Evolutionary conservation across 2,113 vertebrate species (phyloP), one percentile per base, ranked within the genome.

Genomic region (Cercopithecus mona): DNA sequence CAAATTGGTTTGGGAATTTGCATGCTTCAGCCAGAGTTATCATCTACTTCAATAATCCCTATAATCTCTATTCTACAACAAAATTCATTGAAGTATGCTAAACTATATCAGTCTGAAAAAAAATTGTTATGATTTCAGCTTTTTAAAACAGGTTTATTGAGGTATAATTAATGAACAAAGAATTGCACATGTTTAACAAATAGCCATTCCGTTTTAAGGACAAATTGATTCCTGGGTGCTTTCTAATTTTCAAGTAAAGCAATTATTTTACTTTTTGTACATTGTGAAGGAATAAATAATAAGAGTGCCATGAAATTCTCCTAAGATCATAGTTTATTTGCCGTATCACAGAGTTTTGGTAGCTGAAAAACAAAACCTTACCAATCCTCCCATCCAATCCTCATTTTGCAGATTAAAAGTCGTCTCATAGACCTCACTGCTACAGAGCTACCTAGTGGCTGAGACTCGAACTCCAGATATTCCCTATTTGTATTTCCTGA

Each of bases 241-340:
- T 94, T 68, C 35, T 95, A 38, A 96, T 52, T 70, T 32, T 82
- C 50, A 72, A 82, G 43, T 86, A 95, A 84, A 88, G 48, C 27
- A 86, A 89, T 3, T 9, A 73, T 70, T 88, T 80, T 88, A 61
- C n/a, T 91, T 87, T 95, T 73, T 90, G 9, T 43, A 73, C 23
- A 64, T 35, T 64, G 43, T 48, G 2, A 96, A 95, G 57, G 17
- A 93, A 96, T 6, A 68, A 76, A 95, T 48, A 66, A n/a, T n/a
- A 90, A 91, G 57, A 73, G 25, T 76, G 11, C n/a, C 48, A 32
- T 66, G 75, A 93, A 88, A 91, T 61, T 40, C 50, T 3, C 12
- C 2, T 40, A 38, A 75, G 50, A 75, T 22, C 8, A 75, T 11
- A 78, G 50, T 35, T 75, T 61, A 89, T 50, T 32, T 25, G 43